Percentiles rank a stretch among this genome's conserved stretches.
These are phyloP conservation scores for Pseudomyrmex dendroicus DNA, from an alignment of 1,140 invertebrate species.

Conservation along the genomic window DNA sequence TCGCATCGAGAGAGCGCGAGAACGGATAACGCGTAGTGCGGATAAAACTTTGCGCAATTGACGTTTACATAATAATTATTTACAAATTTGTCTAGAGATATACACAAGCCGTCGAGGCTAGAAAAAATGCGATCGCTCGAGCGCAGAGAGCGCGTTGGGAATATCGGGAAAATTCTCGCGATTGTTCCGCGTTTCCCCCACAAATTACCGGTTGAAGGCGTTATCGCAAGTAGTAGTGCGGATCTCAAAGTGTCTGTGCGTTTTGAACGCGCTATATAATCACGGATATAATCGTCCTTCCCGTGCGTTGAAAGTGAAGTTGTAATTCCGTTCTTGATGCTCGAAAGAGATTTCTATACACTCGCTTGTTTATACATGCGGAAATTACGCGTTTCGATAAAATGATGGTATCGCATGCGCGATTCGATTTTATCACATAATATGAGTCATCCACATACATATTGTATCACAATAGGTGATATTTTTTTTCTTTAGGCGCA, in stretches of 20 bases:
- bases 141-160: slow-evolving; percentile 53
- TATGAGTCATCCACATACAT: slow-evolving; percentile 12
- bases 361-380: background rate
- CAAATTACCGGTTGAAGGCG: background rate
- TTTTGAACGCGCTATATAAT: background rate
- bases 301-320: background rate
- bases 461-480: background rate
- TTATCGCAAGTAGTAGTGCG: background rate
- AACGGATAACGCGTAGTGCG: slow-evolving; percentile 14
- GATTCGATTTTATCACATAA: slow-evolving; percentile 4
- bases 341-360: slow-evolving; percentile 17
- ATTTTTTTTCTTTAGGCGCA: background rate
- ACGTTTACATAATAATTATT: slow-evolving; percentile 57
- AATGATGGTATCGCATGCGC: slow-evolving; percentile 4
- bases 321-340: background rate
- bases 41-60: slow-evolving; percentile 37
- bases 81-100: slow-evolving; percentile 70
- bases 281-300: background rate
- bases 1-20: slow-evolving; percentile 39
- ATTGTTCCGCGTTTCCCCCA: background rate
- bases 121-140: slow-evolving; percentile 69
- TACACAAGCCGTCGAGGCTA: slow-evolving; percentile 67
- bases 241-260: background rate
- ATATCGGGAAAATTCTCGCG: background rate
- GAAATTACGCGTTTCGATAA: slow-evolving; percentile 1